phyloP scores from a whole-genome alignment of 2,888 invertebrate genomes.

The Ophonus ardosiacus region DNA sequence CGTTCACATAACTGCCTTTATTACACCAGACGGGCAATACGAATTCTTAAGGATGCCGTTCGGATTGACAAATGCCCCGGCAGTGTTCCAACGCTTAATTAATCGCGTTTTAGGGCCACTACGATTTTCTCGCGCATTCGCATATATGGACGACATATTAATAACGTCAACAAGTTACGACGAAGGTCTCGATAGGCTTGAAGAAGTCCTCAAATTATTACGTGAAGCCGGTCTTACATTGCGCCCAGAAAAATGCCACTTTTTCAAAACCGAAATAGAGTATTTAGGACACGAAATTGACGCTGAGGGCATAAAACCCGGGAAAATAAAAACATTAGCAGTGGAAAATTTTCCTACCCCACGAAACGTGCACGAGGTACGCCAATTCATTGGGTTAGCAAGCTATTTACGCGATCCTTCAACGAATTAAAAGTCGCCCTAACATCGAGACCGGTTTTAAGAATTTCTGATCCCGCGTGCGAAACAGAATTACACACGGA shows the following conservation, averaged over 20 bases:
- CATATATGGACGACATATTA: conserved; percentile 63
- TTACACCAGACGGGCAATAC: conserved; percentile 70
- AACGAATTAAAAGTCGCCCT: conserved; percentile 58
- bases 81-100: too few species aligned
- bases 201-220: neutral
- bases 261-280: conserved; percentile 48
- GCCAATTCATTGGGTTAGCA: neutral
- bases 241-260: neutral
- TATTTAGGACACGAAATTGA: conserved; percentile 63
- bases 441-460: conserved; percentile 64
- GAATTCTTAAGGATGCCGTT: conserved; percentile 70
- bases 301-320: conserved; percentile 64
- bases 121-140: neutral
- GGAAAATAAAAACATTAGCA: conserved; percentile 44
- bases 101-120: too few species aligned
- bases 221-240: neutral
- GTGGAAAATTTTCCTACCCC: conserved; percentile 53
- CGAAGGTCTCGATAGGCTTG: neutral
- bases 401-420: conserved; percentile 64
- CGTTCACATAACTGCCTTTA: conserved; percentile 69
- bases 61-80: conserved; percentile 71
- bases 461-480: conserved; percentile 65
- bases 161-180: neutral
- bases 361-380: conserved; percentile 67
- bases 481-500: conserved; percentile 69